Percentiles rank a stretch among this genome's conserved stretches.
phyloP scores from a whole-genome alignment of 2,797 vertebrate genomes.

The Merluccius polli region DNA sequence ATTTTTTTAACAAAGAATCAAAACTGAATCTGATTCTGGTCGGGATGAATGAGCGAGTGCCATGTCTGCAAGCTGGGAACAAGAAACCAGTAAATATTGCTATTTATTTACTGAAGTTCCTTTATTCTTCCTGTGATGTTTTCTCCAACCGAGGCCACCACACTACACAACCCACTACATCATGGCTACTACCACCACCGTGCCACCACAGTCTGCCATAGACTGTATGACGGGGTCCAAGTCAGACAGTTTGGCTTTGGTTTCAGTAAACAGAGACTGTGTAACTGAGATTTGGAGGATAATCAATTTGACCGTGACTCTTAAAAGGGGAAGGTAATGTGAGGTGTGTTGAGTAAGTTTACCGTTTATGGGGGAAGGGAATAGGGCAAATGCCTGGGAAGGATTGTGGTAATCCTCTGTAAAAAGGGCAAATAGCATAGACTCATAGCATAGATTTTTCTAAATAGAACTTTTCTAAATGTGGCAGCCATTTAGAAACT shows the following conservation, averaged over 20 bases:
- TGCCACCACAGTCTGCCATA: not conserved
- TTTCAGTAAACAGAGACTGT: slow-evolving; percentile 38
- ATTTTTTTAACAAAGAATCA: not conserved
- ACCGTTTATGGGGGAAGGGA: slow-evolving; percentile 28
- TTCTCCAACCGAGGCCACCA: not conserved
- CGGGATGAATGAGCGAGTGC: not conserved
- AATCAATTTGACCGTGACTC: slow-evolving; percentile 55
- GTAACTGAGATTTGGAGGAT: slow-evolving; percentile 46
- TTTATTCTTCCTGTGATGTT: not conserved
- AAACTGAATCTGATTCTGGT: not conserved
- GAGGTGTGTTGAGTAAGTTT: slow-evolving; percentile 44
- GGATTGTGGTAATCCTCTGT: not conserved
- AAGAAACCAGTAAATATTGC: not conserved
- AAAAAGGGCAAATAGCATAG: not conserved
- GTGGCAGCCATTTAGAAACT: not conserved
- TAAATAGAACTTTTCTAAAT: not conserved
- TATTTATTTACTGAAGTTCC: not conserved
- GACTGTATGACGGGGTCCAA: slow-evolving; percentile 20
- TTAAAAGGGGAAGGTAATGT: slow-evolving; percentile 41
- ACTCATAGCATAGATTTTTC: not conserved
- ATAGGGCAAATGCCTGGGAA: slow-evolving; percentile 20
- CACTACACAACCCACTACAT: not conserved
- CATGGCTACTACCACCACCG: not conserved
- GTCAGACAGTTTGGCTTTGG: slow-evolving; percentile 44
- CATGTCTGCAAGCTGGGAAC: not conserved